phyloP scores from a whole-genome alignment of 2,888 invertebrate genomes.

The Spicauda simplicius region DNA sequence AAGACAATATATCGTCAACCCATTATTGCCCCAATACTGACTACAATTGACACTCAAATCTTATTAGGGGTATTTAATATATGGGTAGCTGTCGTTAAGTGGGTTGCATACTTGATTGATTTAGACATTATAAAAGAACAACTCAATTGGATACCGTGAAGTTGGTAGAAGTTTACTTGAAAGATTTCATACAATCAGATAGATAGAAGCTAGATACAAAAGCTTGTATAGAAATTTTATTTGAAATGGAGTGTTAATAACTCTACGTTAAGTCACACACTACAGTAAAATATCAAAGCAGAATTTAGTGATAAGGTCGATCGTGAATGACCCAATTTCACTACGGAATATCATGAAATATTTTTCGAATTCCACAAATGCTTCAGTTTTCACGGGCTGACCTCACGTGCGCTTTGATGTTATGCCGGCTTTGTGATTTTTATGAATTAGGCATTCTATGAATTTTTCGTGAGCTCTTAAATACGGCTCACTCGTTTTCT shows the following conservation, averaged over 20 bases:
- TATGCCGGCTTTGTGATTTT: conserved; percentile 19
- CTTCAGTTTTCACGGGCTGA: conserved; percentile 24
- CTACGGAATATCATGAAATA: conserved; percentile 31
- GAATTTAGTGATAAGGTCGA: neutral
- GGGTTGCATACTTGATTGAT: too few species aligned
- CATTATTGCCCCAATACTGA: too few species aligned
- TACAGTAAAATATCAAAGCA: neutral
- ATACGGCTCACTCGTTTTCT: neutral
- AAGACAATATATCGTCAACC: too few species aligned
- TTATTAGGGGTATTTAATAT: too few species aligned
- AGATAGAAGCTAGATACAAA: too few species aligned
- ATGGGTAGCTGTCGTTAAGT: too few species aligned
- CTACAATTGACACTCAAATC: too few species aligned
- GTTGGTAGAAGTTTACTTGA: too few species aligned
- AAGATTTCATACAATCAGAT: too few species aligned
- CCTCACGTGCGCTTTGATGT: conserved; percentile 25
- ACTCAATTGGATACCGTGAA: too few species aligned
- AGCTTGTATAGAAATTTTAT: neutral
- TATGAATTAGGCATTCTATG: neutral
- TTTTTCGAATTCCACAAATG: conserved; percentile 24
- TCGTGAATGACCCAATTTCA: conserved; percentile 28
- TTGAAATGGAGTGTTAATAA: neutral
- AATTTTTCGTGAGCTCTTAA: neutral
- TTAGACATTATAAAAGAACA: too few species aligned
- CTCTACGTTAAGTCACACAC: neutral